phyloP scores from a whole-genome alignment of 1,140 invertebrate genomes.

The Drosophila burlai region DNA sequence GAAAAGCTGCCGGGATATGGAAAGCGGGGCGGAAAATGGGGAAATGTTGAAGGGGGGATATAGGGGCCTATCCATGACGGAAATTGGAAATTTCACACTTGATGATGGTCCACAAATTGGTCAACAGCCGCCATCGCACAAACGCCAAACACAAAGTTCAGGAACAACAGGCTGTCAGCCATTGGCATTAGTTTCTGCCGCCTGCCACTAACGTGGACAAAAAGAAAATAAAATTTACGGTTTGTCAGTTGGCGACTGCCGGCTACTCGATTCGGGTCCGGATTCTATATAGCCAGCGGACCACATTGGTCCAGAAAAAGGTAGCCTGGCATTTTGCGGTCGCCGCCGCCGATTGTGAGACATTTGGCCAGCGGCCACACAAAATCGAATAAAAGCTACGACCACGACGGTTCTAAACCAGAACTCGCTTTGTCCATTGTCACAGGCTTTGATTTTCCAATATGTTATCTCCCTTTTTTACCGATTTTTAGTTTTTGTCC shows the following conservation, averaged over 20 bases:
- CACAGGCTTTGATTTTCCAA: conserved; percentile 66
- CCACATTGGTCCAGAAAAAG: conserved; percentile 51
- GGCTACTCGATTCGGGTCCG: conserved; percentile 5
- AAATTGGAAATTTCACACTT: conserved; percentile 82
- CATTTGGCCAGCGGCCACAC: conserved; percentile 49
- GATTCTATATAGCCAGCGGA: conserved; percentile 18
- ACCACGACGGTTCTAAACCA: conserved; percentile 54
- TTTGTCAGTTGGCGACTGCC: conserved; percentile 16
- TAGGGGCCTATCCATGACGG: conserved; percentile 48
- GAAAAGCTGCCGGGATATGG: conserved; percentile 14
- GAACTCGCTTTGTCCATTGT: conserved; percentile 36
- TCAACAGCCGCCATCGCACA: conserved; percentile 62
- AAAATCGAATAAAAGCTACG: conserved; percentile 50
- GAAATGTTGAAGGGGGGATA: background rate
- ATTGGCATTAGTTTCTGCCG: conserved; percentile 55
- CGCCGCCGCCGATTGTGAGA: conserved; percentile 59
- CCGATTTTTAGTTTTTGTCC: background rate
- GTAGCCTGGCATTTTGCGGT: conserved; percentile 74
- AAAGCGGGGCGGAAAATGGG: conserved; percentile 10
- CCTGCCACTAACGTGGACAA: conserved; percentile 57
- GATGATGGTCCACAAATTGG: conserved; percentile 81
- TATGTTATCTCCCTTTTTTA: conserved; percentile 25
- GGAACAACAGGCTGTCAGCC: conserved; percentile 54
- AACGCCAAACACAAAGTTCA: conserved; percentile 34
- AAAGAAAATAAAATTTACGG: conserved; percentile 75